These are phyloP conservation scores for Leptodirus hochenwartii DNA, from an alignment of 2,888 invertebrate genomes.

Conservation along the genomic window DNA sequence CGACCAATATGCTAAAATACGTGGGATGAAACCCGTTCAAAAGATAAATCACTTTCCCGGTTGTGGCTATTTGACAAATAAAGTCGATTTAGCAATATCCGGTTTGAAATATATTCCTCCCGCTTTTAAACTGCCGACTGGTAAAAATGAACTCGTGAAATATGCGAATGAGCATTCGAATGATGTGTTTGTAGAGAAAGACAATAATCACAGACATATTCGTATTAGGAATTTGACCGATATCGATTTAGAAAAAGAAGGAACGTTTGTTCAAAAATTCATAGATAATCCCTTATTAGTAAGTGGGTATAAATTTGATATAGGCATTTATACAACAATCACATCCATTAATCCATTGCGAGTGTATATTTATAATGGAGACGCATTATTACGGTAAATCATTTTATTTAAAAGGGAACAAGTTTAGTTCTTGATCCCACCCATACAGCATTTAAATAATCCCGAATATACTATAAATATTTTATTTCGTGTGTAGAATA, in stretches of 20 bases:
- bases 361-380: slow-evolving; percentile 76
- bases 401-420: neutral
- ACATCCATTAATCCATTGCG: slow-evolving; percentile 83
- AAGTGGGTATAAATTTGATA: slow-evolving; percentile 90
- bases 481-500: too few relatives aligned
- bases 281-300: slow-evolving; percentile 75
- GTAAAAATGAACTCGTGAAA: slow-evolving; percentile 47
- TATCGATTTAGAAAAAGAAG: slow-evolving; percentile 45
- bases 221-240: slow-evolving; percentile 49
- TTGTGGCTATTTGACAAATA: slow-evolving; percentile 82
- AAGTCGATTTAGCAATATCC: slow-evolving; percentile 73
- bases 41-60: slow-evolving; percentile 90
- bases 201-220: slow-evolving; percentile 81
- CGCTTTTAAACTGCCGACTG: slow-evolving; percentile 72
- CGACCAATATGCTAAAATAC: slow-evolving; percentile 32
- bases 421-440: too few relatives aligned
- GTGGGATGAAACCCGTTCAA: slow-evolving; percentile 49
- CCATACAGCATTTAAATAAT: too few relatives aligned
- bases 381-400: slow-evolving; percentile 64
- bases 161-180: slow-evolving; percentile 48
- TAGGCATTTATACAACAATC: slow-evolving; percentile 83
- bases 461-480: too few relatives aligned
- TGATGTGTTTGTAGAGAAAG: slow-evolving; percentile 74
- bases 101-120: slow-evolving; percentile 63
- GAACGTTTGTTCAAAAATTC: slow-evolving; percentile 83